Conservation (phyloP, 2,113 vertebrate genomes). For the Rhinogobius similis region DNA sequence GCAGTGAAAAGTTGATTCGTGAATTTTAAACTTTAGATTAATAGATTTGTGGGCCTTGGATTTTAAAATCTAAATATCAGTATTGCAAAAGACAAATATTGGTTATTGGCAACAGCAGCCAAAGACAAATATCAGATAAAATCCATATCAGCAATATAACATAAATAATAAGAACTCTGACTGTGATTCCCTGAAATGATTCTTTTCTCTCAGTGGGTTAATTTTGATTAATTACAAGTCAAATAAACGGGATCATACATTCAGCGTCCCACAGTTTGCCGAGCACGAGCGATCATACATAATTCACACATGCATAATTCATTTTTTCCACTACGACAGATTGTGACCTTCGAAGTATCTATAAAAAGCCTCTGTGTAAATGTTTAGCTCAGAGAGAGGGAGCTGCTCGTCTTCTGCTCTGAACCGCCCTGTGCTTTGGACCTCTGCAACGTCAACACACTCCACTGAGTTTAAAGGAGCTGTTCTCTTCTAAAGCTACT, state of each 20-base stretch:
- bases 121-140: too few relatives aligned
- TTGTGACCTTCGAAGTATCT: background rate
- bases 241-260: background rate
- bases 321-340: background rate
- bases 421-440: slow-evolving; percentile 37
- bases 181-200: background rate
- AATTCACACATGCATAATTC: background rate
- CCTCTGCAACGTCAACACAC: background rate
- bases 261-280: background rate
- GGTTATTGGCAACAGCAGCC: too few relatives aligned
- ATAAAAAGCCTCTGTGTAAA: slow-evolving; percentile 28
- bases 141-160: too few relatives aligned
- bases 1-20: too few relatives aligned
- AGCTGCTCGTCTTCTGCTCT: background rate
- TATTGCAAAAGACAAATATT: too few relatives aligned
- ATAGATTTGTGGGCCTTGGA: too few relatives aligned
- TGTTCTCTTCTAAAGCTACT: too few relatives aligned
- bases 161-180: too few relatives aligned
- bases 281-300: background rate
- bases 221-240: background rate
- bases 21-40: too few relatives aligned
- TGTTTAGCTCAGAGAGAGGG: slow-evolving; percentile 32
- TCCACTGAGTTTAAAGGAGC: slow-evolving; percentile 38
- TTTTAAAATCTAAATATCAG: too few relatives aligned
- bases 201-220: background rate